Conservation (phyloP, 1,140 invertebrate species). For the Achroia grisella region DNA sequence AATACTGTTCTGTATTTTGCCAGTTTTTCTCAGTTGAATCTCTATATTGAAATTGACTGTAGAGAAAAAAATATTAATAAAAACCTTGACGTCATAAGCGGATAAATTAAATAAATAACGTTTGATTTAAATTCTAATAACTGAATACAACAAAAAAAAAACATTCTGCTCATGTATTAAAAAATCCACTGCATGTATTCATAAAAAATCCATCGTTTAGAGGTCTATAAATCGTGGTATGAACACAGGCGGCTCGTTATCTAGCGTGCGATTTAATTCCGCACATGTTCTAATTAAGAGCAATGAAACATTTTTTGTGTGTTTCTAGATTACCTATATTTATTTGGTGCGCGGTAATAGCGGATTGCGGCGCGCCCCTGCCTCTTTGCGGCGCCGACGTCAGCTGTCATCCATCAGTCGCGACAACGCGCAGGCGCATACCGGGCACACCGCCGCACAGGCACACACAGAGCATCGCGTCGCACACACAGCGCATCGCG, state of each 20-base stretch:
- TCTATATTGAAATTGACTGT: background rate
- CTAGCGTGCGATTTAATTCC: background rate
- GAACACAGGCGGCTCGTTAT: background rate
- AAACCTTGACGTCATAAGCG: too few species aligned
- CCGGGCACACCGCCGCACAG: constrained; percentile 25
- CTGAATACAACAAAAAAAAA: too few species aligned
- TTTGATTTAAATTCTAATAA: too few species aligned
- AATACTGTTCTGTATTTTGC: background rate
- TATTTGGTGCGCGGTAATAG: constrained; percentile 12
- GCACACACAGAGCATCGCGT: constrained; percentile 10
- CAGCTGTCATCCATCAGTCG: constrained; percentile 70
- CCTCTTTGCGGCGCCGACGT: constrained; percentile 60
- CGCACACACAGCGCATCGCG: too few species aligned
- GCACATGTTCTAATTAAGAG: constrained; percentile 19
- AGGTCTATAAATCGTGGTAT: too few species aligned
- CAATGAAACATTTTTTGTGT: constrained; percentile 17
- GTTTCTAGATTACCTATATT: constrained; percentile 18
- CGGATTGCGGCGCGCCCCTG: constrained; percentile 17
- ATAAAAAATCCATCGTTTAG: too few species aligned
- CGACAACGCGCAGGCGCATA: constrained; percentile 57
- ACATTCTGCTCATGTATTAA: too few species aligned
- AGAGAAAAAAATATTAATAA: too few species aligned
- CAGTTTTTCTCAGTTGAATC: too few species aligned
- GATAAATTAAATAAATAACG: too few species aligned
- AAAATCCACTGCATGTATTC: too few species aligned